These are phyloP conservation scores for Taeniopygia guttata DNA, from an alignment of 2,797 vertebrate genomes.

Conservation along the genomic window DNA sequence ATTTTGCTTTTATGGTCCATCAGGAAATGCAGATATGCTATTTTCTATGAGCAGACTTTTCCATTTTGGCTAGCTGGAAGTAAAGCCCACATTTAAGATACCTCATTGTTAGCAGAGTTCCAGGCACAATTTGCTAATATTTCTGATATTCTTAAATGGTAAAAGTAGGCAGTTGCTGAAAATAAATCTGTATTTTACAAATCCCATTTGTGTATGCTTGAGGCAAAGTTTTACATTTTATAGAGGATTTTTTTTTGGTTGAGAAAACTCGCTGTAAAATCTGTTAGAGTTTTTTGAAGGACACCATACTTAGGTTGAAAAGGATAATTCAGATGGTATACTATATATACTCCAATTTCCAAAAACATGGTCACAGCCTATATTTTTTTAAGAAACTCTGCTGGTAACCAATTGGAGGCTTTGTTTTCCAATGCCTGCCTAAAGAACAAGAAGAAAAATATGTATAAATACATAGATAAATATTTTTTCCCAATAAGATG, in stretches of 20 bases:
- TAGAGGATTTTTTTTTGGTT: not conserved
- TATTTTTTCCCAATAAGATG: not conserved
- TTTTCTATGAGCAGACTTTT: constrained; percentile 3
- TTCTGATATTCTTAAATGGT: not conserved
- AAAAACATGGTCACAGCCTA: not conserved
- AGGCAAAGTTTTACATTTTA: not conserved
- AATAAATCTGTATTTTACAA: not conserved
- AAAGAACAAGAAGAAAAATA: not conserved
- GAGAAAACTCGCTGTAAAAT: not conserved
- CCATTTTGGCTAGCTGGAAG: not conserved
- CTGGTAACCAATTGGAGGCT: not conserved
- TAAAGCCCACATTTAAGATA: not conserved
- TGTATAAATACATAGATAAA: not conserved
- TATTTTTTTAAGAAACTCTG: not conserved
- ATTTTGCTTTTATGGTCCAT: not conserved
- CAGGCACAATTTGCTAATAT: not conserved
- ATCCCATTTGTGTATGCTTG: not conserved
- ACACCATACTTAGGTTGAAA: not conserved
- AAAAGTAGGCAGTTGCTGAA: not conserved
- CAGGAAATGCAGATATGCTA: not conserved
- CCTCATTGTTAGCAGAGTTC: not conserved
- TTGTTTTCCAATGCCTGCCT: not conserved
- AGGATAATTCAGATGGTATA: not conserved
- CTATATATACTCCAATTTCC: not conserved
- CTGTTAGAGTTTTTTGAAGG: not conserved